Base-by-base conservation (phyloP, 2,113 vertebrate genomes). In the Leptosomus discolor region DNA sequence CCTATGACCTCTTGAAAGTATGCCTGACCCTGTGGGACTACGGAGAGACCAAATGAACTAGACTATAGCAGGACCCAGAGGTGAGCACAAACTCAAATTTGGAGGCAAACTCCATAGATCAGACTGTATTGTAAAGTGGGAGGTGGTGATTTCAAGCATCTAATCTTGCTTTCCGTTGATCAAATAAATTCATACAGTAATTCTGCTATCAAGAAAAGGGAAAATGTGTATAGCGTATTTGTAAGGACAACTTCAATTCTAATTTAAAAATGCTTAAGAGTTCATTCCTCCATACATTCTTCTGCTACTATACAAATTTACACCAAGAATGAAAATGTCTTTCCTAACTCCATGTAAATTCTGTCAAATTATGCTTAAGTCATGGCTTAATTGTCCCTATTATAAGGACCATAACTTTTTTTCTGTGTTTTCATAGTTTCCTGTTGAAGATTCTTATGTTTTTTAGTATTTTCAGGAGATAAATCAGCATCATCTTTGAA, bases 21-120 rank as follows among this genome's bases (percentile, higher is more conserved):
- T 87, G 89, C 63, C 91, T 96, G 94, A 94, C 86, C 86, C 93
- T 27, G n/a, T 90, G 95, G 93, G 94, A 95, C 14, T 79, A 45
- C 77, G 60, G 45, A 94, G 68, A 91, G 51, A 84, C 69, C 65
- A 57, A 64, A 30, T 21, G 69, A 94, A 48, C 43, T 74, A 84
- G 39, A 87, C 88, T 13, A 36, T 9, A 41, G 63, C 67, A 76
- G 80, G 83, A 53, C 45, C 48, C 29, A 34, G 69, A 79, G 69
- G 23, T 79, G 15, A 91, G 48, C 56, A 73, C 36, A 46, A 5
- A 43, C 39, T 69, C 11, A 37, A 57, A 76, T 71, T 21, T 78
- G 71, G 27, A 91, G 60, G 60, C 69, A 68, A 64, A 16, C 43
- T 71, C 34, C 15, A 17, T 9, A 37, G 29, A 54, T 41, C 37